These are phyloP conservation scores for Sebastes goodei DNA, from an alignment of 2,797 vertebrate genomes.

Conservation along the genomic window DNA sequence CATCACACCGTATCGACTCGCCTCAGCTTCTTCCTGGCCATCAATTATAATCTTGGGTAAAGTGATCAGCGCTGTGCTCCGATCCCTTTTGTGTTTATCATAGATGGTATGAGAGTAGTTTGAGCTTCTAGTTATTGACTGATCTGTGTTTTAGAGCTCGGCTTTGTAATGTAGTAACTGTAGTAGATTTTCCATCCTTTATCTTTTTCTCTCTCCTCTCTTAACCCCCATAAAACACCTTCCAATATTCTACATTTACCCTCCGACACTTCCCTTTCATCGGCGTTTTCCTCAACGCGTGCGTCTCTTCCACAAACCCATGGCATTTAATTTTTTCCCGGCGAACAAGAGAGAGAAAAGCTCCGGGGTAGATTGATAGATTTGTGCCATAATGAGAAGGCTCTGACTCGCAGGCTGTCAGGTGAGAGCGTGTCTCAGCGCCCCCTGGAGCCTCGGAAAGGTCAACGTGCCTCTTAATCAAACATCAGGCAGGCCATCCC, in stretches of 20 bases:
- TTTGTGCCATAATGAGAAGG: slow-evolving; percentile 68
- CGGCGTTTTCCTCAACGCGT: slow-evolving; percentile 19
- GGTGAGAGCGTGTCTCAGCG: slow-evolving; percentile 69
- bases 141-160: slow-evolving; percentile 5
- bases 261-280: slow-evolving; percentile 7
- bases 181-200: not conserved
- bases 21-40: slow-evolving; percentile 49
- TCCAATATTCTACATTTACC: slow-evolving; percentile 9
- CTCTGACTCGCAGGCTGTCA: slow-evolving; percentile 61
- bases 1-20: slow-evolving; percentile 70
- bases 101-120: not conserved
- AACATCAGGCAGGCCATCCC: slow-evolving; percentile 76
- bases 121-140: slow-evolving; percentile 21
- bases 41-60: slow-evolving; percentile 54
- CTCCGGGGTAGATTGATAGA: slow-evolving; percentile 64
- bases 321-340: slow-evolving; percentile 41
- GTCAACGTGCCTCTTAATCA: slow-evolving; percentile 84
- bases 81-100: slow-evolving; percentile 34
- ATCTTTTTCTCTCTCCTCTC: not conserved
- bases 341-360: slow-evolving; percentile 19
- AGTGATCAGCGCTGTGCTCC: slow-evolving; percentile 24
- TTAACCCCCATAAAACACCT: not conserved
- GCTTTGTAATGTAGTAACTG: not conserved
- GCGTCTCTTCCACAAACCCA: slow-evolving; percentile 1
- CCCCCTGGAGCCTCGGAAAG: slow-evolving; percentile 79